Evolutionary conservation across 1,140 invertebrate genomes (phyloP).

Genomic region (Lordiphosa mommai): DNA sequence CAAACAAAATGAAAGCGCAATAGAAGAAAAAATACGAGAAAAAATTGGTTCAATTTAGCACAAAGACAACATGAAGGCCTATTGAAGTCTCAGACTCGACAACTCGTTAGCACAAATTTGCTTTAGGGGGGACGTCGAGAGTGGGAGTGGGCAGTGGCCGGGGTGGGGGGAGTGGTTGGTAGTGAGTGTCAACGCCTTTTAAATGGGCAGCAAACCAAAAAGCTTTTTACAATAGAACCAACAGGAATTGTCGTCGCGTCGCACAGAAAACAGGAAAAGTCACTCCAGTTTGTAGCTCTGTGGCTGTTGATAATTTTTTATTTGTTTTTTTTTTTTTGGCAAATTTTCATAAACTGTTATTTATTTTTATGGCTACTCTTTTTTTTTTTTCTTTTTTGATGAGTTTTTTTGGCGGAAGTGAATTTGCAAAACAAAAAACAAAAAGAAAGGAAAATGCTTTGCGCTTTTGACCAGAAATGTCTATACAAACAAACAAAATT

Average conservation of each 20-base stretch:
- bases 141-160: not conserved
- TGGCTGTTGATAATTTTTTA: conserved; percentile 16
- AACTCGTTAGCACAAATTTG: conserved; percentile 74
- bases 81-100: conserved; percentile 57
- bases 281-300: conserved; percentile 30
- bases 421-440: conserved; percentile 63
- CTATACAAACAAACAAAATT: conserved; percentile 42
- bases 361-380: conserved; percentile 64
- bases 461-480: conserved; percentile 69
- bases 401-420: conserved; percentile 54
- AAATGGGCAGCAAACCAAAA: conserved; percentile 54
- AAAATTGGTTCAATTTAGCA: conserved; percentile 75
- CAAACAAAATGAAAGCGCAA: conserved; percentile 67
- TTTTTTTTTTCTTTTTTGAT: conserved; percentile 35
- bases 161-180: not conserved
- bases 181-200: conserved; percentile 62
- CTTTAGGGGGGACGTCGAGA: conserved; percentile 1
- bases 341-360: conserved; percentile 79
- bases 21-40: conserved; percentile 34
- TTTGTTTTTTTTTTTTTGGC: conserved; percentile 64
- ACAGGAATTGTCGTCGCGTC: conserved; percentile 22
- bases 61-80: conserved; percentile 63
- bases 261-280: conserved; percentile 69
- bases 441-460: conserved; percentile 52
- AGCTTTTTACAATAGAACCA: conserved; percentile 46